A percentile compares a stretch with the other conserved stretches of the same genome.
Evolutionary conservation across 2,113 vertebrate genomes (phyloP).

Genomic region (Cephalopholis sonnerati): DNA sequence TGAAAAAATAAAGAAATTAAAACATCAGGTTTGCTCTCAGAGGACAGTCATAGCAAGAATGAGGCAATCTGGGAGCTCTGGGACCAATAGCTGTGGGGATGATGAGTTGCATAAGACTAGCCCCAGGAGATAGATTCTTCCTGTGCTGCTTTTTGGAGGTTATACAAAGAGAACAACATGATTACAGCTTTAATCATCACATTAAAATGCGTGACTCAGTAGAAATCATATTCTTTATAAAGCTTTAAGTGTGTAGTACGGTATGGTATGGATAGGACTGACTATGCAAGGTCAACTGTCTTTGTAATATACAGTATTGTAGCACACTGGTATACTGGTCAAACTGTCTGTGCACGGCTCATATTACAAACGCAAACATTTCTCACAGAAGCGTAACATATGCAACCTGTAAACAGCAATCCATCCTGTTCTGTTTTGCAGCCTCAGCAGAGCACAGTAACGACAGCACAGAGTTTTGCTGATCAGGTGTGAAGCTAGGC

Average conservation of each 20-base stretch:
- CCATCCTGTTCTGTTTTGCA: conserved; percentile 25
- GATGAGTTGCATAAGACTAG: conserved; percentile 17
- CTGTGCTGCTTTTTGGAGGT: conserved; percentile 20
- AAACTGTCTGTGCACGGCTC: not conserved
- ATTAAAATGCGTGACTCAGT: not conserved
- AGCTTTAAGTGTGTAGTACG: not conserved
- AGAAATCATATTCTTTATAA: not conserved
- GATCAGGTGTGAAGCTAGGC: conserved; percentile 6
- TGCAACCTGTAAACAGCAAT: not conserved
- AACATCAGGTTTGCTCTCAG: not conserved
- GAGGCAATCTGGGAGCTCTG: conserved; percentile 35
- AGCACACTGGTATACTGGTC: not conserved
- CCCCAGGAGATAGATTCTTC: conserved; percentile 16
- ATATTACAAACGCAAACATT: conserved; percentile 16
- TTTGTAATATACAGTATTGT: not conserved
- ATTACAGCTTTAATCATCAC: not conserved
- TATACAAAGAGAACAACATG: conserved; percentile 4
- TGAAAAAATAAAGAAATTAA: not conserved
- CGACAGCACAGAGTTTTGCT: conserved; percentile 27
- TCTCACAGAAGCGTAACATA: conserved; percentile 9
- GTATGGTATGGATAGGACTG: not conserved
- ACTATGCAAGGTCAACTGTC: not conserved
- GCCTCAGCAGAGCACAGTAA: conserved; percentile 12
- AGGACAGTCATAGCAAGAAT: conserved; percentile 1
- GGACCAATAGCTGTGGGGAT: not conserved